Evolutionary conservation across 2,888 invertebrate genomes (phyloP).

Genomic region (Steinernema carpocapsae): DNA sequence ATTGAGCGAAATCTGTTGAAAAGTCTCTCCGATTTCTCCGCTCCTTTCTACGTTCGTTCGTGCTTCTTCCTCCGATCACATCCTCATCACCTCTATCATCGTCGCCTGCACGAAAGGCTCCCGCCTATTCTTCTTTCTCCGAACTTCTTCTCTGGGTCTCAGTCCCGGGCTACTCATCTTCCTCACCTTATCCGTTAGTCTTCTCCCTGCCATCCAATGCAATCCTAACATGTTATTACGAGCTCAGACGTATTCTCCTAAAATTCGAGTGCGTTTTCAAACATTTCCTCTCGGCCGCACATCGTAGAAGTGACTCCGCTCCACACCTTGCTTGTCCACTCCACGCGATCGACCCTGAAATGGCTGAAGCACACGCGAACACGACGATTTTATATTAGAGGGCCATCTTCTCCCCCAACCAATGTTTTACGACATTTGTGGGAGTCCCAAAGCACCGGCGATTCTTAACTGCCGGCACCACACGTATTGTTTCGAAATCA

Average conservation of each 20-base stretch:
- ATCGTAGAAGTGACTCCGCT: constrained; percentile 12
- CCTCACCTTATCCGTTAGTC: background rate
- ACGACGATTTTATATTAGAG: constrained; percentile 30
- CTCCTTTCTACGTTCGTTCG: background rate
- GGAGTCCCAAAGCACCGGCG: constrained; percentile 23
- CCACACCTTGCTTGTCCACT: constrained; percentile 25
- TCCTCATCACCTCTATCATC: constrained; percentile 16
- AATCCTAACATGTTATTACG: constrained; percentile 11
- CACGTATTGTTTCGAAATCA: too few species aligned
- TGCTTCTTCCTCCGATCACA: background rate
- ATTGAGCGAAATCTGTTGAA: constrained; percentile 33
- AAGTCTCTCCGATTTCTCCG: constrained; percentile 28
- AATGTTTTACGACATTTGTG: constrained; percentile 26
- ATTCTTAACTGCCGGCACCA: background rate
- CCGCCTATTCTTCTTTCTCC: background rate
- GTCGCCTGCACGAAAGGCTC: background rate
- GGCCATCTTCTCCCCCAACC: constrained; percentile 30
- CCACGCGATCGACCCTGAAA: constrained; percentile 26
- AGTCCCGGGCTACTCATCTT: too few species aligned
- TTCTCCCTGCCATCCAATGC: background rate
- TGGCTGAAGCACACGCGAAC: constrained; percentile 24
- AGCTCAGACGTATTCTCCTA: background rate
- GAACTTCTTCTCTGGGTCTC: background rate
- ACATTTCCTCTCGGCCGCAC: background rate
- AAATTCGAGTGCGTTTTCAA: constrained; percentile 3